Evolutionary conservation across 2,888 invertebrate genomes (phyloP).

Genomic region (Nymphalis c-album): DNA sequence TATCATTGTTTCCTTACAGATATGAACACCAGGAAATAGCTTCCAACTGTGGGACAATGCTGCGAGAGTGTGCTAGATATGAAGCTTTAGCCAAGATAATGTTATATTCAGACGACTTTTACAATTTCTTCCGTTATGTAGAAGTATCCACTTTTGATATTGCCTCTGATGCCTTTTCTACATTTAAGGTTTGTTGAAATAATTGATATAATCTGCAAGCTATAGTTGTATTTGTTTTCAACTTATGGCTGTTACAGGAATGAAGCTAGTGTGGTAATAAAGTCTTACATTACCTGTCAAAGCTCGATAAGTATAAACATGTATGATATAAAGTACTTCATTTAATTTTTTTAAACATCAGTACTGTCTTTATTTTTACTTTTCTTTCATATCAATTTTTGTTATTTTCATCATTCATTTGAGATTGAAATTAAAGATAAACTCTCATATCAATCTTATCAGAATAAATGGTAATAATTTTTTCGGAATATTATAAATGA

Average conservation of each 20-base stretch:
- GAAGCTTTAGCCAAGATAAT: slow-evolving; percentile 99
- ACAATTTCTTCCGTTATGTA: slow-evolving; percentile 99
- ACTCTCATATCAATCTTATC: too few species aligned
- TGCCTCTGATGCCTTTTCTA: slow-evolving; percentile 99
- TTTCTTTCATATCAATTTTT: background rate
- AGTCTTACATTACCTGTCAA: background rate
- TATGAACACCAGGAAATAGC: slow-evolving; percentile 99
- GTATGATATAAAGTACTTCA: too few species aligned
- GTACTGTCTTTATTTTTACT: background rate
- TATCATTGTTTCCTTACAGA: slow-evolving; percentile 72
- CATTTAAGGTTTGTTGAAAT: slow-evolving; percentile 92
- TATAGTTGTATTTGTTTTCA: background rate
- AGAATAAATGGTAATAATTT: background rate
- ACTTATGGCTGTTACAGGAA: too few species aligned
- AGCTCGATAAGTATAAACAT: background rate
- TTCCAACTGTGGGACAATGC: slow-evolving; percentile 99
- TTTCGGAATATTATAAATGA: background rate
- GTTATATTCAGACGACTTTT: slow-evolving; percentile 98
- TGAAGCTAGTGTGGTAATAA: background rate
- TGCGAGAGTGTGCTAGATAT: slow-evolving; percentile 98
- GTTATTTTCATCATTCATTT: background rate
- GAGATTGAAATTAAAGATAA: slow-evolving; percentile 1
- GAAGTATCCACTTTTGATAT: slow-evolving; percentile 99
- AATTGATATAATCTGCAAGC: background rate
- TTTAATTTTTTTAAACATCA: too few species aligned